Base-by-base conservation (phyloP, 2,113 vertebrate species). In the Peromyscus leucopus region DNA sequence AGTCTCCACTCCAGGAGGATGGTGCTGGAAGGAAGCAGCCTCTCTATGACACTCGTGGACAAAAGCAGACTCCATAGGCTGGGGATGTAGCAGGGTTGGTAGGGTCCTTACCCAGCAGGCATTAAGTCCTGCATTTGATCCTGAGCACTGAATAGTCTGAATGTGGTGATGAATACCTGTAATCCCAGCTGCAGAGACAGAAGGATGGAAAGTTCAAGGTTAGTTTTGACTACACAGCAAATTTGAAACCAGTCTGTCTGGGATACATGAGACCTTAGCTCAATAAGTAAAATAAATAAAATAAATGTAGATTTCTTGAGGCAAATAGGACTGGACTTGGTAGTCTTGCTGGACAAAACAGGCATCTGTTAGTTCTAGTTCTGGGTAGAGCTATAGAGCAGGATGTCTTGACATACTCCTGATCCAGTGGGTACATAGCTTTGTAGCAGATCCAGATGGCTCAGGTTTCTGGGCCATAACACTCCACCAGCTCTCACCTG, bases 341-440 rank as follows among this genome's bases (percentile, higher is more conserved):
- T 74, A 74, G 1, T 90, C 67, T 63, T 39, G 8, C 72, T 86
- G 24, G 55, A 74, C 72, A 39, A 31, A 26, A 57, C 74, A 39
- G 46, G 12, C 1, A 1, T 22, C 36, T 7, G 19, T 17, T 57
- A 15, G 48, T 11, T 79, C 55, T 36, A 63, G 61, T 51, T 46
- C 31, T 71, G 15, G 12, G 26, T 63, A 74, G n/a, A 89, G 16
- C 78, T 39, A 12, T 7, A 78, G 5, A 55, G 48, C 3, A 7
- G 7, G 48, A 13, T 31, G 16, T 28, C 67, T 63, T 2, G 33
- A 39, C 76, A 74, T 39, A 46, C 33, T 71, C 86, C 55, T 55
- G 4, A 0, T 7, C 4, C 0, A 1, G 3, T 3, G 4, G 5
- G 22, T 46, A 7, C 12, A 22, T 11, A 11, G 28, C 17, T 84